A percentile compares a stretch with the other conserved stretches of the same genome.
Evolutionary conservation across 2,797 vertebrate genomes (phyloP).

Genomic region (Chloroceryle inda): DNA sequence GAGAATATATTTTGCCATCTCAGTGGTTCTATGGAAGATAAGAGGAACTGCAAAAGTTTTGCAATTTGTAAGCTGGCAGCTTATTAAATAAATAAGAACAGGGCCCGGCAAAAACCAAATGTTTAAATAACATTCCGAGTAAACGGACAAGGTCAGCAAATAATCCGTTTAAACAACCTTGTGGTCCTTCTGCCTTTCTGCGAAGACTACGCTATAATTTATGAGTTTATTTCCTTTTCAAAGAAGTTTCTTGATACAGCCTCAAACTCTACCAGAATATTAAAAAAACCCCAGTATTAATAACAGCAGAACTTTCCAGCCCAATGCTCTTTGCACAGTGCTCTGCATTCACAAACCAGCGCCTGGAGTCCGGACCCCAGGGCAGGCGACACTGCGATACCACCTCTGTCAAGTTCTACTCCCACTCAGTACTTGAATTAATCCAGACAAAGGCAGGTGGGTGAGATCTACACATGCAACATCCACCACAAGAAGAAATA

Average conservation of each 20-base stretch:
- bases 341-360: background rate
- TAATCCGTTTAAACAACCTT: slow-evolving; percentile 67
- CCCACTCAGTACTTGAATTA: background rate
- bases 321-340: background rate
- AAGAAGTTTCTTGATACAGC: slow-evolving; percentile 55
- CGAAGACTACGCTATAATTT: slow-evolving; percentile 56
- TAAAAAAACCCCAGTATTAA: background rate
- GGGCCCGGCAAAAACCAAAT: slow-evolving; percentile 58
- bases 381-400: background rate
- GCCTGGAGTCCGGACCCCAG: rapidly evolving
- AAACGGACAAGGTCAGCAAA: slow-evolving; percentile 77
- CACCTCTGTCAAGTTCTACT: background rate
- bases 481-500: background rate
- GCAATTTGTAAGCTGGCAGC: slow-evolving; percentile 78
- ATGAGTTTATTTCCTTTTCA: slow-evolving; percentile 31
- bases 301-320: background rate
- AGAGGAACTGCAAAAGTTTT: slow-evolving; percentile 74
- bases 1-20: slow-evolving; percentile 84
- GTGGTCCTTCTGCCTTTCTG: slow-evolving; percentile 55
- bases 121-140: slow-evolving; percentile 78
- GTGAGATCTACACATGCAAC: background rate
- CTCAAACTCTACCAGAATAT: slow-evolving; percentile 22
- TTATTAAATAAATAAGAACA: slow-evolving; percentile 72
- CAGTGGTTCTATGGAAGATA: slow-evolving; percentile 83
- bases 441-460: background rate